A percentile compares a stretch with the other conserved stretches of the same genome.
phyloP scores from a whole-genome alignment of 2,113 vertebrate species.

The Hippocampus abdominalis region DNA sequence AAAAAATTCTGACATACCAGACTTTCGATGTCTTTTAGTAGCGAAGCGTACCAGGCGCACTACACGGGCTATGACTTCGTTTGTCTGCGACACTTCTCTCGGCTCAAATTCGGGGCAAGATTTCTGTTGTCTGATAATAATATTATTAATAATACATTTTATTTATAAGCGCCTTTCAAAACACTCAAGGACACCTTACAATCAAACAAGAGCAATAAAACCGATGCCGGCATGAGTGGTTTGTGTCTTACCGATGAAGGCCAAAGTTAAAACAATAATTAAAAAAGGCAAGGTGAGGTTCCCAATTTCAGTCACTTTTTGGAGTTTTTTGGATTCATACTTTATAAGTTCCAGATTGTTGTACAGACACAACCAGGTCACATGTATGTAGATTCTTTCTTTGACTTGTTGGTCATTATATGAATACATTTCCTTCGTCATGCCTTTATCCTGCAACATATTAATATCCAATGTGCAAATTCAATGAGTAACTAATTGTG shows the following conservation, averaged over 20 bases:
- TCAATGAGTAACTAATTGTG: not conserved
- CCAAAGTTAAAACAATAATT: not conserved
- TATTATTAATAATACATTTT: too few relatives aligned
- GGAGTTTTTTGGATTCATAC: not conserved
- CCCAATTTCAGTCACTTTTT: not conserved
- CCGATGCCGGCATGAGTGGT: slow-evolving; percentile 1
- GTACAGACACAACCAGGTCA: too few relatives aligned
- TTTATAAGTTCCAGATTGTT: not conserved
- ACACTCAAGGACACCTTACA: too few relatives aligned
- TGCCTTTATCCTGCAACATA: not conserved
- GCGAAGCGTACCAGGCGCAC: too few relatives aligned
- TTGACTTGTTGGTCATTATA: not conserved
- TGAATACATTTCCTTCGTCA: not conserved
- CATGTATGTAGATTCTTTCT: not conserved
- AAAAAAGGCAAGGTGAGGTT: not conserved
- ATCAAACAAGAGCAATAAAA: too few relatives aligned
- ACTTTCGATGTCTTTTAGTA: too few relatives aligned
- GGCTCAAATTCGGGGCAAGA: too few relatives aligned
- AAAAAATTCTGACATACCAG: too few relatives aligned
- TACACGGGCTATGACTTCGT: too few relatives aligned
- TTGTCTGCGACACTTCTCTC: too few relatives aligned
- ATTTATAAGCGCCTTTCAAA: too few relatives aligned
- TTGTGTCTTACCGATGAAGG: slow-evolving; percentile 18
- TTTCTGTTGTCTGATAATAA: too few relatives aligned
- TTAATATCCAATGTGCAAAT: not conserved